phyloP scores from a whole-genome alignment of 2,797 vertebrate species.

The Peromyscus melanophrys region DNA sequence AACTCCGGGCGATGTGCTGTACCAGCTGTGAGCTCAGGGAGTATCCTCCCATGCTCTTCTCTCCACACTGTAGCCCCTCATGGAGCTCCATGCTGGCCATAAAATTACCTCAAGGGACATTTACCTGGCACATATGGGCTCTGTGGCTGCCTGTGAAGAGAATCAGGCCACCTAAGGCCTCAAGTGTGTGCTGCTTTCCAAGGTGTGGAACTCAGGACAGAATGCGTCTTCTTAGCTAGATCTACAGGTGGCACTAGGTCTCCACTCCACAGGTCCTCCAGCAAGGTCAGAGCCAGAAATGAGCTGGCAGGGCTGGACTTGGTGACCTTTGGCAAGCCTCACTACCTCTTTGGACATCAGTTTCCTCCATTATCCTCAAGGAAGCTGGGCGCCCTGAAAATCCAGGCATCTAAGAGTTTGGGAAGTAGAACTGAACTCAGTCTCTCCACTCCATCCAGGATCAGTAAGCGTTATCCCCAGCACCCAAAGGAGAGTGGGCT shows the following conservation, averaged over 20 bases:
- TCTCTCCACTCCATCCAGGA: neutral
- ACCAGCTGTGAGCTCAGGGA: neutral
- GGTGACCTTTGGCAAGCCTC: neutral
- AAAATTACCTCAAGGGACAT: neutral
- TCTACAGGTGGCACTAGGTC: too few relatives aligned
- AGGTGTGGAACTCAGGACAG: neutral
- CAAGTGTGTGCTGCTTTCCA: neutral
- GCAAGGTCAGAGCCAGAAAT: neutral
- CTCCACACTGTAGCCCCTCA: neutral
- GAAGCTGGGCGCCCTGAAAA: neutral
- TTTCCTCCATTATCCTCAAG: neutral
- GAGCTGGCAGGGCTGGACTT: neutral
- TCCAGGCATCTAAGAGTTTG: neutral
- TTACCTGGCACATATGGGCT: neutral
- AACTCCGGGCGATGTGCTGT: neutral
- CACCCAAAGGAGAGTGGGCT: conserved; percentile 44
- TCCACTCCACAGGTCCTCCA: neutral
- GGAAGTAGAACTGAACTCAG: neutral
- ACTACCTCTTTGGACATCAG: neutral
- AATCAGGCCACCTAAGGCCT: neutral
- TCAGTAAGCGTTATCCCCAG: neutral
- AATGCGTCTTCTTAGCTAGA: neutral
- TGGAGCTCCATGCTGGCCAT: neutral
- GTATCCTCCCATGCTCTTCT: neutral
- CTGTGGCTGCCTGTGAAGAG: neutral